Base-by-base conservation (phyloP, 1,140 invertebrate species). In the Bicyclus anynana region DNA sequence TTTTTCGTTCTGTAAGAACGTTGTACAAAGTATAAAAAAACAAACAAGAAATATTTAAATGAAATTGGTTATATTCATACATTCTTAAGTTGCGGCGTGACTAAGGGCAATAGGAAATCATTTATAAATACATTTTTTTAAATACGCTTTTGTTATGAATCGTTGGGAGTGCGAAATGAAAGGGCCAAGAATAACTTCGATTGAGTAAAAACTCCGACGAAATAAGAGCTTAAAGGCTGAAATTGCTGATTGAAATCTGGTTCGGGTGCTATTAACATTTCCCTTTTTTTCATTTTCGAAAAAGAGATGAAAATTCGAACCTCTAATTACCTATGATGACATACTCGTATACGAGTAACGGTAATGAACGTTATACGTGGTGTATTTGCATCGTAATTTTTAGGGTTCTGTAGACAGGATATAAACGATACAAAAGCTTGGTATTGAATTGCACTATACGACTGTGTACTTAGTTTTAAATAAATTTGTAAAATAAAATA, bases 181-280 rank as follows among this genome's bases (percentile, higher is more conserved):
- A 29, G 17, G 26, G 21, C 23, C 10, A 27, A 13, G 26, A 33
- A 33, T 27, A 29, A 33, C 26, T 55, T 13, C 44, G 21, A 55
- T 40, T 49, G 12, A 9, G 33, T 5, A 40, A 40, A 23, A 33
- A 21, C 2, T 49, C 35, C 17, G 16, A 46, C 7, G 18, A 50
- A 54, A 42, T 14, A 23, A 44, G 20, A 20, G 16, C 13, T n/a
- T 54, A 16, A 51, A 33, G 20, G n/a, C n/a, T 42, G 17, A 16
- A 54, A 53, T 16, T 53, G 29, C 21, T 29, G 49, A 44, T 26
- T 53, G 46, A 53, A 61, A 61, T 27, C 27, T 50, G 46, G 48
- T 40, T 54, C 46, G 44, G 6, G 16, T 53, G 50, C 38, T 18
- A 61, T 61, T 61, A 61, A 50, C 52, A 48, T 53, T 47, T 37